These are phyloP conservation scores for Caranx melampygus DNA, from an alignment of 2,113 vertebrate genomes.

Conservation along the genomic window DNA sequence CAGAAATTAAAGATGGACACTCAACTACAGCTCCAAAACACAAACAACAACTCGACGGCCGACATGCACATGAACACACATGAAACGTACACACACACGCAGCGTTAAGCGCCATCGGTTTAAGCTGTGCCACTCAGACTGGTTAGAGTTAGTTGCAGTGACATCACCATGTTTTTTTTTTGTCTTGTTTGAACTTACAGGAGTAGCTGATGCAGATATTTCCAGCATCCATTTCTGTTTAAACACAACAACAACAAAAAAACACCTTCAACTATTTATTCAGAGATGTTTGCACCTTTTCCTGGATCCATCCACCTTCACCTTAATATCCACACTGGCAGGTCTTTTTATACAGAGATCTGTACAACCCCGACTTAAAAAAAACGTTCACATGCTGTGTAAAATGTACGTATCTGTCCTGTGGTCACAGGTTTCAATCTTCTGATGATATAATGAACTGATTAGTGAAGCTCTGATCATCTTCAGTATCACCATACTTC, in stretches of 20 bases:
- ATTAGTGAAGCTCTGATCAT: no score
- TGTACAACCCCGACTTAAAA: no score
- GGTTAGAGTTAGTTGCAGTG: conserved; percentile 63
- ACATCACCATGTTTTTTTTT: neutral
- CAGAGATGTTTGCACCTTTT: neutral
- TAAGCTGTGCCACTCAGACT: conserved; percentile 36
- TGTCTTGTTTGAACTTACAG: conserved; percentile 64
- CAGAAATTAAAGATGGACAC: conserved; percentile 46
- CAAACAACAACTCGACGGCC: conserved; percentile 42
- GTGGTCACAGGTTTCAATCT: no score
- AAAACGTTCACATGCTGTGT: no score
- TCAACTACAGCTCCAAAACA: conserved; percentile 12
- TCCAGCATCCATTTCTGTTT: conserved; percentile 77
- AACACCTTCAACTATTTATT: neutral
- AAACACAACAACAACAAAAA: conserved; percentile 59
- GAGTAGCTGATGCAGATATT: conserved; percentile 75
- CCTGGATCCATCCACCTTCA: no score
- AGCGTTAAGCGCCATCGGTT: conserved; percentile 30
- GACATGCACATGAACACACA: conserved; percentile 15
- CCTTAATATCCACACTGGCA: no score
- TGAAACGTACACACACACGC: conserved; percentile 1
- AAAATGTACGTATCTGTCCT: no score
- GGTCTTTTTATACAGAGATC: no score
- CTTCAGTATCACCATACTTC: no score
- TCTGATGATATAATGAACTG: no score